A percentile compares a stretch with the other conserved stretches of the same genome.
These are phyloP conservation scores for Oophaga pumilio DNA, from an alignment of 2,113 vertebrate genomes.

Conservation along the genomic window DNA sequence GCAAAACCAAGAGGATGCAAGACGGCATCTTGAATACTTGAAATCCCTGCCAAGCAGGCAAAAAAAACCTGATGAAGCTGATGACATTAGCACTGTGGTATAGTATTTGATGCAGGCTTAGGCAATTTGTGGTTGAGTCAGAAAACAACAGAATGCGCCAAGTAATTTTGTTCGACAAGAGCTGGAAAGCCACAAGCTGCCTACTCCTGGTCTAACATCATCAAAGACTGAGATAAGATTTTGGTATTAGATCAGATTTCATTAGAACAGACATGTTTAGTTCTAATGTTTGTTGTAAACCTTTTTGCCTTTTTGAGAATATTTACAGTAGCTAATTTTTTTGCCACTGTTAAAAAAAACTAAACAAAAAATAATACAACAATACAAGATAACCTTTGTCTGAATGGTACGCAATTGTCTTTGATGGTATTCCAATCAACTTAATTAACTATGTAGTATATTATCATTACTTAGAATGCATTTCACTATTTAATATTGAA, in stretches of 20 bases:
- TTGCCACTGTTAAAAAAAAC: slow-evolving; percentile 62
- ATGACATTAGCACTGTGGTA: slow-evolving; percentile 97
- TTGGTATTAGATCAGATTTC: slow-evolving; percentile 57
- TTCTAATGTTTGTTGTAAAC: slow-evolving; percentile 71
- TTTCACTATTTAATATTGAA: slow-evolving; percentile 85
- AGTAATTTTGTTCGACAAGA: background rate
- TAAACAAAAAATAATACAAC: slow-evolving; percentile 45
- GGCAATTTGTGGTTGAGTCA: slow-evolving; percentile 18
- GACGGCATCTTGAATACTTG: slow-evolving; percentile 98
- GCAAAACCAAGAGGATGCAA: slow-evolving; percentile 97
- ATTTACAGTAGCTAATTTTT: slow-evolving; percentile 66
- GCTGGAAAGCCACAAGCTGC: slow-evolving; percentile 32
- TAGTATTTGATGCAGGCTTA: slow-evolving; percentile 67
- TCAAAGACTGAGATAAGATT: slow-evolving; percentile 58
- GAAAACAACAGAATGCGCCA: slow-evolving; percentile 6
- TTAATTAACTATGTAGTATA: slow-evolving; percentile 67
- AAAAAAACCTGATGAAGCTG: slow-evolving; percentile 93
- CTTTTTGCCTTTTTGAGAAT: slow-evolving; percentile 68
- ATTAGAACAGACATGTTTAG: slow-evolving; percentile 69
- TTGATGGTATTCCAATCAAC: slow-evolving; percentile 70
- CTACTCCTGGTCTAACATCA: slow-evolving; percentile 12
- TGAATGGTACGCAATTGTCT: slow-evolving; percentile 64
- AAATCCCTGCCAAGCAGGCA: slow-evolving; percentile 99
- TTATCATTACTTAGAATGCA: slow-evolving; percentile 76
- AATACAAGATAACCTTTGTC: slow-evolving; percentile 70